Percentiles rank a stretch among this genome's conserved stretches.
phyloP scores from a whole-genome alignment of 1,140 invertebrate genomes.

The Cydia amplana region DNA sequence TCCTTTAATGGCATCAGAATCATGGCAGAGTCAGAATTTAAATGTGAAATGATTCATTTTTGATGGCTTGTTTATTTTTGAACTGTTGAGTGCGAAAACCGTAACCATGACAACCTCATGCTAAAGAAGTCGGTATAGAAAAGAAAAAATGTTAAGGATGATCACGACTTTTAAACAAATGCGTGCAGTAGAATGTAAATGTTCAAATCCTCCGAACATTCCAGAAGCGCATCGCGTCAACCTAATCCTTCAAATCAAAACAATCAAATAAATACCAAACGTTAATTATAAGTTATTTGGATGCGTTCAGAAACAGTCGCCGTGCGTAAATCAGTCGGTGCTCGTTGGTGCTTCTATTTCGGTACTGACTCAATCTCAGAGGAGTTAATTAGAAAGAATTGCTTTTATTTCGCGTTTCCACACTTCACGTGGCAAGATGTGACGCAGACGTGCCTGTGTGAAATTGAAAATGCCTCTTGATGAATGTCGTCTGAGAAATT shows the following conservation, averaged over 20 bases:
- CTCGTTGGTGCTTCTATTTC: conserved; percentile 64
- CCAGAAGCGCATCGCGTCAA: conserved; percentile 47
- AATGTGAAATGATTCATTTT: not conserved
- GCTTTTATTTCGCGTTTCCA: conserved; percentile 77
- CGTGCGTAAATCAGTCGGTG: conserved; percentile 68
- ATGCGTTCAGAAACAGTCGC: conserved; percentile 66
- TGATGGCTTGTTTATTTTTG: not conserved
- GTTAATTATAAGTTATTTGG: conserved; percentile 69
- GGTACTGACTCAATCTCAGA: conserved; percentile 61
- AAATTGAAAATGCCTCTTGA: conserved; percentile 58
- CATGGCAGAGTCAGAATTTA: conserved; percentile 32
- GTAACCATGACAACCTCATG: too few species aligned
- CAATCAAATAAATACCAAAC: conserved; percentile 73
- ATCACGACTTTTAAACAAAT: not conserved
- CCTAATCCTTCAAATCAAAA: conserved; percentile 70
- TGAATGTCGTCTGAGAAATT: conserved; percentile 45
- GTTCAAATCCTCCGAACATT: conserved; percentile 42
- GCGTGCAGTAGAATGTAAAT: not conserved
- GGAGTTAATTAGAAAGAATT: conserved; percentile 78
- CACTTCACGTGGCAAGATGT: conserved; percentile 64
- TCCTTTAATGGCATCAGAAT: conserved; percentile 31
- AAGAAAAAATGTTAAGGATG: not conserved
- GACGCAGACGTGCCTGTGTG: conserved; percentile 58
- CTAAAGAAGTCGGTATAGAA: not conserved
- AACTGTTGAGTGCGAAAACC: not conserved